Conservation (phyloP, 2,888 invertebrate species). For the Eupithecia vulgata region DNA sequence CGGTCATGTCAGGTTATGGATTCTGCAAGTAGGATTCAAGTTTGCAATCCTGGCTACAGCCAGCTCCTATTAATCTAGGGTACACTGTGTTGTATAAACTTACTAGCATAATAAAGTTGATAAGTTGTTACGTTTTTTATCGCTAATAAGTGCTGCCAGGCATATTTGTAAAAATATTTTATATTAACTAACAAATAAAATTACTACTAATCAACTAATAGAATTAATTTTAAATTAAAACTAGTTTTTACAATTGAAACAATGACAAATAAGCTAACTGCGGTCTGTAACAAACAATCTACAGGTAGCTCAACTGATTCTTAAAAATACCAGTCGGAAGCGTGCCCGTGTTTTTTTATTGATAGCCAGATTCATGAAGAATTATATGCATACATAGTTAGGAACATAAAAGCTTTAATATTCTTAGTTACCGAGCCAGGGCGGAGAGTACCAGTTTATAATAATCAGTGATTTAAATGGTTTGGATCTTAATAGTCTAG, state of each 20-base stretch:
- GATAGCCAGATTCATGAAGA: background rate
- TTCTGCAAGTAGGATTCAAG: conserved; percentile 19
- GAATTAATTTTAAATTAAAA: too few species aligned
- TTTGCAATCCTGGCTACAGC: background rate
- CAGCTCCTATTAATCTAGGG: background rate
- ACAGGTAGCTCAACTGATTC: too few species aligned
- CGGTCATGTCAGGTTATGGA: conserved; percentile 39
- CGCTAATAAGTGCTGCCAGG: background rate
- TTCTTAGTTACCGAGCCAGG: background rate
- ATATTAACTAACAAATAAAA: too few species aligned
- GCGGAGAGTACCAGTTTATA: background rate
- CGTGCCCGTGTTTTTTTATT: too few species aligned
- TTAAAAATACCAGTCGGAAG: too few species aligned
- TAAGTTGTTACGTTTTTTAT: background rate
- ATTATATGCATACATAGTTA: too few species aligned
- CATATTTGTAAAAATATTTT: background rate
- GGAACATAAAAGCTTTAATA: background rate
- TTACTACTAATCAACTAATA: too few species aligned
- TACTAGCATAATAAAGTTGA: background rate
- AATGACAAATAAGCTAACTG: too few species aligned
- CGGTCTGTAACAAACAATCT: too few species aligned
- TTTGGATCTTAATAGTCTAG: background rate
- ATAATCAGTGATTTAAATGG: background rate
- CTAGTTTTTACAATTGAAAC: too few species aligned
- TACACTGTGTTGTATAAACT: background rate